phyloP scores from a whole-genome alignment of 2,113 vertebrate genomes.

The Psittacus erithacus region DNA sequence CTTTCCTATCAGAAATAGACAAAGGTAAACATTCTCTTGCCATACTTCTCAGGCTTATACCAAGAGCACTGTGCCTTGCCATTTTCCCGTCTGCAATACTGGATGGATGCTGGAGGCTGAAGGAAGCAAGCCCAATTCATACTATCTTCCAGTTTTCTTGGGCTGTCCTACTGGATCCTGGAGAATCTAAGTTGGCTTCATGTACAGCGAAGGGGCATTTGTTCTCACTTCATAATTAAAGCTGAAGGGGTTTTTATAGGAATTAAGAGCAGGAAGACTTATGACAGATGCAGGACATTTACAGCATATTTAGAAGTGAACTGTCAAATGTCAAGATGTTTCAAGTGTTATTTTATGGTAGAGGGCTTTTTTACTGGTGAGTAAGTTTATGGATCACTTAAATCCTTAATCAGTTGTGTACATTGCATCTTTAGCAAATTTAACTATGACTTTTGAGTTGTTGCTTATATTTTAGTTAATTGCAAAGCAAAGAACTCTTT shows the following conservation, averaged over 20 bases:
- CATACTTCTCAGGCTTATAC: background rate
- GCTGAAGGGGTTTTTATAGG: rapidly evolving
- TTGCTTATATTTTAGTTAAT: background rate
- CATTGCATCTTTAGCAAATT: background rate
- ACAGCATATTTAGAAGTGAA: background rate
- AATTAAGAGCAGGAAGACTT: background rate
- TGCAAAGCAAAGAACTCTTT: background rate
- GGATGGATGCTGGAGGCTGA: background rate
- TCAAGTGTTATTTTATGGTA: background rate
- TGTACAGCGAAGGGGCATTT: background rate
- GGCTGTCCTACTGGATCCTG: background rate
- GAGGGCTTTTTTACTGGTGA: background rate
- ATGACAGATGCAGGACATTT: background rate
- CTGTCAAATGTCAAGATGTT: background rate
- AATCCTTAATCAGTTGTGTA: background rate
- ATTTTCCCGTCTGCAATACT: background rate
- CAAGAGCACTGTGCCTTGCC: background rate
- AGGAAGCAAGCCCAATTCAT: background rate
- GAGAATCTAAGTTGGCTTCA: background rate
- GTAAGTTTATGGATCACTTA: background rate
- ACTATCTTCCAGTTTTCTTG: background rate
- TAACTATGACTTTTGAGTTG: background rate
- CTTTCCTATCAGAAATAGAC: background rate
- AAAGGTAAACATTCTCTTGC: background rate
- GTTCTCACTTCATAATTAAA: background rate